A percentile compares a stretch with the other conserved stretches of the same genome.
These are phyloP conservation scores for Ypsolopha sequella DNA, from an alignment of 2,888 invertebrate species.

Conservation along the genomic window DNA sequence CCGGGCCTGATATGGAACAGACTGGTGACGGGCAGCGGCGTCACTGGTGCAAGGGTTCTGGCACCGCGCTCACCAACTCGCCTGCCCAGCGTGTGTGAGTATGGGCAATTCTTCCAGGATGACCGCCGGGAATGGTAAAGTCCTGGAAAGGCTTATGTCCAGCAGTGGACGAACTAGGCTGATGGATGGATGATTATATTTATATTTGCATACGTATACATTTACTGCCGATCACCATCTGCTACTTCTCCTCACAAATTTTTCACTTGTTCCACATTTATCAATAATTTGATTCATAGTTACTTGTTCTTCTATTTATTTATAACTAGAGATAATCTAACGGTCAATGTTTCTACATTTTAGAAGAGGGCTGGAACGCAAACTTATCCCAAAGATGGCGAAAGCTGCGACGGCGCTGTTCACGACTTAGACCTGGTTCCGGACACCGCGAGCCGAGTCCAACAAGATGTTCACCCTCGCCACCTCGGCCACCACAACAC, in stretches of 20 bases:
- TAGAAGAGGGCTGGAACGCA: conserved; percentile 81
- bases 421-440: conserved; percentile 75
- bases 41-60: too few species aligned
- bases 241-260: neutral
- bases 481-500: conserved; percentile 59
- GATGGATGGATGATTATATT: too few species aligned
- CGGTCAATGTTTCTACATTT: conserved; percentile 22
- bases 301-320: neutral
- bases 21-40: too few species aligned
- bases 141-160: too few species aligned
- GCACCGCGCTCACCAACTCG: too few species aligned
- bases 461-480: conserved; percentile 69
- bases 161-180: too few species aligned
- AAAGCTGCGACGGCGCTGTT: conserved; percentile 77
- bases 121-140: too few species aligned
- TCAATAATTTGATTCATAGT: neutral
- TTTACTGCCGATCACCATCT: neutral
- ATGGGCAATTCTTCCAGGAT: too few species aligned
- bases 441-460: conserved; percentile 67
- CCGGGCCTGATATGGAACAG: too few species aligned
- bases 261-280: neutral
- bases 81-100: too few species aligned
- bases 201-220: neutral
- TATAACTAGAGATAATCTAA: neutral
- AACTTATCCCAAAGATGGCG: conserved; percentile 83